Percentiles rank a stretch among this genome's conserved stretches.
Conservation (phyloP, 2,888 invertebrate species). For the Poecilus cupreus region DNA sequence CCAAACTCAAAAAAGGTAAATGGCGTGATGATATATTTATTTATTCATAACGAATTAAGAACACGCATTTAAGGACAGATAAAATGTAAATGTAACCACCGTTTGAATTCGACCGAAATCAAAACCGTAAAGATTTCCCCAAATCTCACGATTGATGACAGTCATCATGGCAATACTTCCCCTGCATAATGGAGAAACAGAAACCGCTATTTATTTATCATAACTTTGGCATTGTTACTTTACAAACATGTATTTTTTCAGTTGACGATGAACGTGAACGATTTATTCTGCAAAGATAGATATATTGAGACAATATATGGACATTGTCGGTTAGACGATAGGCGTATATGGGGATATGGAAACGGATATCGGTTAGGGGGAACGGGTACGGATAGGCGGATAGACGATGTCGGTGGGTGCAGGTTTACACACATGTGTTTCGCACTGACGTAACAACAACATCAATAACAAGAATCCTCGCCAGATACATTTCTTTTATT, state of each 20-base stretch:
- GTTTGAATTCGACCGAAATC: too few relatives aligned
- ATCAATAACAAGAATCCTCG: slow-evolving; percentile 3
- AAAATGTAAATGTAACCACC: too few relatives aligned
- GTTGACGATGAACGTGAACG: background rate
- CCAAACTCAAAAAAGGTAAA: too few relatives aligned
- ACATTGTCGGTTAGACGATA: background rate
- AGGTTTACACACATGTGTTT: slow-evolving; percentile 1
- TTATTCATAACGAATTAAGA: too few relatives aligned
- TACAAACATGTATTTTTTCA: background rate
- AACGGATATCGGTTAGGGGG: background rate
- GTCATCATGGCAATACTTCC: background rate
- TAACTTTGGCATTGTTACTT: background rate
- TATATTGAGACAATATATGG: background rate
- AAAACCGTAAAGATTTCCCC: too few relatives aligned
- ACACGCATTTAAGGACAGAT: too few relatives aligned
- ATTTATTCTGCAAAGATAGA: background rate
- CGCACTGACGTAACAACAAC: slow-evolving; percentile 1
- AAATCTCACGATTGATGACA: background rate
- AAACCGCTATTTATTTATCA: background rate
- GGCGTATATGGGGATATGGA: background rate
- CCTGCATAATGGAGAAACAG: background rate
- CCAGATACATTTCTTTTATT: slow-evolving; percentile 9
- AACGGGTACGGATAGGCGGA: background rate
- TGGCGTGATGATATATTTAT: too few relatives aligned
- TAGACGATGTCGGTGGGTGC: background rate